Evolutionary conservation across 1,140 invertebrate genomes (phyloP).

Genomic region (Drosophila ficusphila): DNA sequence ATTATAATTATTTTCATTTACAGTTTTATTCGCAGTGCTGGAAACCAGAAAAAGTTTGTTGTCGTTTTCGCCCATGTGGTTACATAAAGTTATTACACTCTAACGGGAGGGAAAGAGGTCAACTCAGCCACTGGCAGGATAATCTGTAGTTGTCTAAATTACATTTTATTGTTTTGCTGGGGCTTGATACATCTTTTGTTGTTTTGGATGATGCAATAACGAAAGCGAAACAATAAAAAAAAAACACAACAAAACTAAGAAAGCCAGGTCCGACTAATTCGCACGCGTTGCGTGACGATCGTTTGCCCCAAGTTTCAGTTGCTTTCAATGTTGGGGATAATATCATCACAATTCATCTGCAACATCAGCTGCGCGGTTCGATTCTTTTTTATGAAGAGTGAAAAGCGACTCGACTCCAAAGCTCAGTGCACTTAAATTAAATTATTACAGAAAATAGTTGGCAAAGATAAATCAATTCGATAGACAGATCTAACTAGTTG

Average conservation of each 20-base stretch:
- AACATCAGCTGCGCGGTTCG: not conserved
- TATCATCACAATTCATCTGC: constrained; percentile 6
- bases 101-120: not conserved
- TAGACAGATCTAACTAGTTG: constrained; percentile 20
- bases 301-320: constrained; percentile 27
- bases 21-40: constrained; percentile 9
- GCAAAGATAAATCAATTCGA: constrained; percentile 72
- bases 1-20: no score
- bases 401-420: constrained; percentile 46
- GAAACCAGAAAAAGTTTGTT: constrained; percentile 57
- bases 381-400: constrained; percentile 42
- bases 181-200: constrained; percentile 22
- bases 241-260: constrained; percentile 12
- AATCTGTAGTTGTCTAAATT: constrained; percentile 58
- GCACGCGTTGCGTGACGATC: constrained; percentile 58
- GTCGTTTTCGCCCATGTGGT: constrained; percentile 31
- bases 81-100: constrained; percentile 59
- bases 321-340: not conserved
- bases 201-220: constrained; percentile 42
- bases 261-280: constrained; percentile 46
- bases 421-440: constrained; percentile 61
- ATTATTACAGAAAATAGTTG: constrained; percentile 66
- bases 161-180: constrained; percentile 60
- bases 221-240: constrained; percentile 42
- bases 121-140: constrained; percentile 52